Evolutionary conservation across 2,113 vertebrate species (phyloP), one percentile per base, ranked within the genome.

Genomic region (Lophotis ruficrista): DNA sequence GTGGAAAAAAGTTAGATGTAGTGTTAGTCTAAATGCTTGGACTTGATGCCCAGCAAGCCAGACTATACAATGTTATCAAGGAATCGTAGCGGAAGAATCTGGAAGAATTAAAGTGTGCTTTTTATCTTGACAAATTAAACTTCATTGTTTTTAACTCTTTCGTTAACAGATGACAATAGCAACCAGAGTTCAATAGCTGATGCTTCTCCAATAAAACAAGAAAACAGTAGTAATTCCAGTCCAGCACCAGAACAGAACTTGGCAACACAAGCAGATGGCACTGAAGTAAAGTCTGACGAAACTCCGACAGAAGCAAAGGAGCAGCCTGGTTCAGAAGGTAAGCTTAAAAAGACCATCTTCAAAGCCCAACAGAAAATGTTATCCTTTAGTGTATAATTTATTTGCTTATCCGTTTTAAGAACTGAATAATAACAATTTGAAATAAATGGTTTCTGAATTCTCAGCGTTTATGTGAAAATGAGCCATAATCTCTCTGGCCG

Each of bases 101-200:
- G 12, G 12, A 76, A 54, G 14, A 65, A 47, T 45, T 20, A 43
- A 64, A 11, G 6, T 77, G 10, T 73, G 23, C 4, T 73, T 78
- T 81, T 56, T 73, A 33, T 71, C 50, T 91, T 57, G 56, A 33
- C 28, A 47, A 41, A 70, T 58, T 14, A 30, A 54, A 71, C 21
- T 45, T 61, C 1, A 14, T 47, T 78, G 23, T 0, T 82, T 84
- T 82, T n/a, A 79, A 33, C 61, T 72, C 54, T 64, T 76, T 28
- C 66, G 37, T 87, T 83, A 24, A 13, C 90, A 99, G 99, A 99
- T 84, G 99, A 99, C 84, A 99, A 99, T 94, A 99, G 99, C 98
- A 99, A 99, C 98, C 99, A 99, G 98, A 99, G 99, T 96, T 99
- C 99, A 87, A 99, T 99, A 92, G 99, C 99, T 6, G 99, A 99